Percentiles rank a stretch among this genome's conserved stretches.
These are phyloP conservation scores for Campoplex capitator DNA, from an alignment of 2,888 invertebrate genomes.

Conservation along the genomic window DNA sequence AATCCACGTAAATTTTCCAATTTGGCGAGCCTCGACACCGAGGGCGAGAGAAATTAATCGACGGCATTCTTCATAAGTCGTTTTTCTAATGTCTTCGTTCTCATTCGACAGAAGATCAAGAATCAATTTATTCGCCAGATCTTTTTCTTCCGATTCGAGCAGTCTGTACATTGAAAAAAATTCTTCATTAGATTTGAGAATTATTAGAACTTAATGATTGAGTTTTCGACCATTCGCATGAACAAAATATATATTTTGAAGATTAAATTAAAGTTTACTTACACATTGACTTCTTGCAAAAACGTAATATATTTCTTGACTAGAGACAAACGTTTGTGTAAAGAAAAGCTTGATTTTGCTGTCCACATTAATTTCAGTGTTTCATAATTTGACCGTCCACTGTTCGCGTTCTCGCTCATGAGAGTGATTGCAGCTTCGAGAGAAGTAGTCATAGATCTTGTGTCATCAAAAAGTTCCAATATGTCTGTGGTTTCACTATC, in stretches of 20 bases:
- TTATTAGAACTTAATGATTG: too few relatives aligned
- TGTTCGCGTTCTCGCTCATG: constrained; percentile 71
- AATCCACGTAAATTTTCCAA: constrained; percentile 84
- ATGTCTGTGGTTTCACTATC: constrained; percentile 80
- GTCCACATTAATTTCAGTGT: constrained; percentile 85
- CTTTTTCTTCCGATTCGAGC: constrained; percentile 74
- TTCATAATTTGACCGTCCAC: constrained; percentile 70
- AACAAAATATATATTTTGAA: background rate
- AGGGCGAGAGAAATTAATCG: constrained; percentile 85
- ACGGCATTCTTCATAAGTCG: constrained; percentile 86
- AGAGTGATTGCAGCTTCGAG: constrained; percentile 83
- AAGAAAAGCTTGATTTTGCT: constrained; percentile 86
- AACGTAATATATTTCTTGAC: constrained; percentile 85
- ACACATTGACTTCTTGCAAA: constrained; percentile 81
- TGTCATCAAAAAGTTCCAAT: constrained; percentile 84
- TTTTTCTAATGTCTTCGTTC: constrained; percentile 86
- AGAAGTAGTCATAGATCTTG: constrained; percentile 84
- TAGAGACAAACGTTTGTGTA: constrained; percentile 87
- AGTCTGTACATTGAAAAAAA: constrained; percentile 66
- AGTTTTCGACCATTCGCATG: background rate
- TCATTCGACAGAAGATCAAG: constrained; percentile 87
- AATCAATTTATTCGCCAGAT: constrained; percentile 81
- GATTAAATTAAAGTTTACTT: constrained; percentile 40
- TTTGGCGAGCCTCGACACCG: constrained; percentile 84
- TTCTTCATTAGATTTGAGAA: background rate